Evolutionary conservation across 2,888 invertebrate genomes (phyloP), one percentile per base, ranked within the genome.

Genomic region (Latrodectus elegans): DNA sequence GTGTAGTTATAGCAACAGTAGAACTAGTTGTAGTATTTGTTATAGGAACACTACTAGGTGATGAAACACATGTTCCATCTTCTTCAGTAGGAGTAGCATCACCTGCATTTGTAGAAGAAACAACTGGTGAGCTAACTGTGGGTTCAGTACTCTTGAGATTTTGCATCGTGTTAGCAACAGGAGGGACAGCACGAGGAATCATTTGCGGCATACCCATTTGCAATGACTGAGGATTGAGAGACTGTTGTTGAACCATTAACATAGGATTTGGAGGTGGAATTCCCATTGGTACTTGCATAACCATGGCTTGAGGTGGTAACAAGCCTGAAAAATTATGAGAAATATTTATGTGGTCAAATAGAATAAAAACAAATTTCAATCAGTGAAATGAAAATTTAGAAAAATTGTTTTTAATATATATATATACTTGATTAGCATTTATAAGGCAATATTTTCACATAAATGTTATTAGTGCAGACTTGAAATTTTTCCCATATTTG

Each of bases 261-360:
- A 89, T 82, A 10, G 88, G 89, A 65, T 84, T 88, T 14, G 89
- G 90, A n/a, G 90, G 89, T n/a, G 90, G 89, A 67, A 90, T 90
- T 11, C 90, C 90, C 87, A 90, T 89, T 11, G 90, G 90, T 12
- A 90, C 67, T 80, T 84, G 89, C 89, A 90, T 90, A 78, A 90
- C 79, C 90, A 90, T 89, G 8, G 83, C 84, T 81, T 89, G 90
- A 67, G 89, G 88, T 17, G 86, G 88, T 8, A 89, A 65, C 65
- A 90, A 55, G 64, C 87, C 89, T 89, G 55, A 55, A 70, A 76
- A 67, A 77, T 26, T 10, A n/a, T 4, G 9, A 15, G 55, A 55
- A 55, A 60, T 38, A 38, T 2, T 38, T 38, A 38, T 38, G 0
- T 38, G 38, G 6, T 38, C 6, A 38, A 38, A 38, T 4, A 38